A percentile compares a stretch with the other conserved stretches of the same genome.
These are phyloP conservation scores for Tragelaphus strepsiceros DNA, from an alignment of 2,113 vertebrate species.

Conservation along the genomic window DNA sequence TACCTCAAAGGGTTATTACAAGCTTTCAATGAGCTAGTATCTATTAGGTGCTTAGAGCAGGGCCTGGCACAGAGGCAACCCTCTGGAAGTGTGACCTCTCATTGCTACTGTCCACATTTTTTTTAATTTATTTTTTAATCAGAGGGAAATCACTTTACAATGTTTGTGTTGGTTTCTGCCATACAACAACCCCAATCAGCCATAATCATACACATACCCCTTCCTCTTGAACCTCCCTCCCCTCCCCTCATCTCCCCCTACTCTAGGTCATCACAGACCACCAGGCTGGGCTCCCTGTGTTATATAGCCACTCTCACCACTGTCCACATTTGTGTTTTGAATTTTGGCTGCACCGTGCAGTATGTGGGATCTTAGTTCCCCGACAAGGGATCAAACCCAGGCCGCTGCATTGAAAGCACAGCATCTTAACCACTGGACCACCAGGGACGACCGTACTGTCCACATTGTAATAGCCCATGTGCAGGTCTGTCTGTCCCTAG, in stretches of 20 bases:
- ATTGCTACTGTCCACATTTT: background rate
- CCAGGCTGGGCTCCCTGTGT: background rate
- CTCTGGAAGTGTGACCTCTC: background rate
- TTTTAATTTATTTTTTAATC: background rate
- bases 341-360: background rate
- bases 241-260: background rate
- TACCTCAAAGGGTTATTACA: background rate
- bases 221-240: background rate
- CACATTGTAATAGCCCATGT: accelerated
- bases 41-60: background rate
- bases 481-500: background rate
- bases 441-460: background rate
- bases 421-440: background rate
- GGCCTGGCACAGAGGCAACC: background rate
- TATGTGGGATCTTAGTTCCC: background rate
- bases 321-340: background rate
- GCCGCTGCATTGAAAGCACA: background rate
- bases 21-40: background rate
- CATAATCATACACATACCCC: background rate
- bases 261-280: background rate
- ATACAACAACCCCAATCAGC: background rate
- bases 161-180: background rate
- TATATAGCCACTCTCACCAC: background rate
- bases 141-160: background rate
- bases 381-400: background rate